Percentiles rank a stretch among this genome's conserved stretches.
phyloP scores from a whole-genome alignment of 2,797 vertebrate genomes.

The Sebastiscus tertius region DNA sequence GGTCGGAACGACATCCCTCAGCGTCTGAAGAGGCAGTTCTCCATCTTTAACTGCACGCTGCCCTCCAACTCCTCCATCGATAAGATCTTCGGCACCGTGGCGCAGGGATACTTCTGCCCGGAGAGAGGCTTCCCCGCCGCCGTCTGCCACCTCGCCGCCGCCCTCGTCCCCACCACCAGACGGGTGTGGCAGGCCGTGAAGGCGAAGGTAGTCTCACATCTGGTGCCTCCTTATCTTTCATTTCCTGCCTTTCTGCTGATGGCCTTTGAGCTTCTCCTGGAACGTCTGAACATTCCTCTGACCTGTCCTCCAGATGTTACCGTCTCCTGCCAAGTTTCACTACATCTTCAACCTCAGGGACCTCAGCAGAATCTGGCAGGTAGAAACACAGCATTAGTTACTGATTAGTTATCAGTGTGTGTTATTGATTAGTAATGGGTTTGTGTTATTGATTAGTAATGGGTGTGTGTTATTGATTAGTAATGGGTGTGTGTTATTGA shows the following conservation, averaged over 20 bases:
- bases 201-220: slow-evolving; percentile 77
- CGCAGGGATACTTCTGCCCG: slow-evolving; percentile 86
- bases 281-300: no score
- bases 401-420: background rate
- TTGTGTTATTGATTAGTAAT: no score
- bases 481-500: no score
- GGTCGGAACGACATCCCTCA: slow-evolving; percentile 90
- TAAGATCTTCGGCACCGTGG: slow-evolving; percentile 86
- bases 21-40: slow-evolving; percentile 89
- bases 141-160: slow-evolving; percentile 79
- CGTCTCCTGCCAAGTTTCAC: slow-evolving; percentile 90
- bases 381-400: slow-evolving; percentile 1
- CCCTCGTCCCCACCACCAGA: slow-evolving; percentile 83
- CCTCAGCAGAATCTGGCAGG: slow-evolving; percentile 89
- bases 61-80: slow-evolving; percentile 89
- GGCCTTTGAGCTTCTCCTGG: no score
- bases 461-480: no score
- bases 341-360: slow-evolving; percentile 90
- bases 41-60: slow-evolving; percentile 88
- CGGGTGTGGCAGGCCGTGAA: slow-evolving; percentile 88
- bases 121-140: slow-evolving; percentile 78
- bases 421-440: no score
- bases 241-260: no score
- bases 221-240: background rate
- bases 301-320: slow-evolving; percentile 85